Evolutionary conservation across 2,113 vertebrate genomes (phyloP).

Genomic region (Hipposideros armiger): DNA sequence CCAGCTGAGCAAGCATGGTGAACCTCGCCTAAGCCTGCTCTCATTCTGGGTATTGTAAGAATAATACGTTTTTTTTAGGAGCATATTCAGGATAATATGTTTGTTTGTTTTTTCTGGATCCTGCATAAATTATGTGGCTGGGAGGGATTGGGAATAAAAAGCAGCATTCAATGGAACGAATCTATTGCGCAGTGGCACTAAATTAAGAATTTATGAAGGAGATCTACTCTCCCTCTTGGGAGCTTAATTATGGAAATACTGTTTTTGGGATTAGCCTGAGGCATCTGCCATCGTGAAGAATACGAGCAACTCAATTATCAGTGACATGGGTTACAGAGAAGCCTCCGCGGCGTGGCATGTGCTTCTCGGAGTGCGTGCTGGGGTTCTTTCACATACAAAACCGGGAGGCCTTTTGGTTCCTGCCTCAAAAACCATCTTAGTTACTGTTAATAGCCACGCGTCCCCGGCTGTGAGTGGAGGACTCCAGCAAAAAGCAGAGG

Average conservation of each 20-base stretch:
- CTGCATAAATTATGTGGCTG: background rate
- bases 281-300: background rate
- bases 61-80: background rate
- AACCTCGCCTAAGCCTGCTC: background rate
- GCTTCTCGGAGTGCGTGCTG: background rate
- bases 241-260: background rate
- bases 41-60: background rate
- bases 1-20: background rate
- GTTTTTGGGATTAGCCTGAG: background rate
- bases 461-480: background rate
- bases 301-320: background rate
- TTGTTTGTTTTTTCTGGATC: background rate
- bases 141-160: background rate
- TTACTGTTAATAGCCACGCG: background rate
- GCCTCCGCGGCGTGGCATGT: rapidly evolving
- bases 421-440: background rate
- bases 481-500: background rate
- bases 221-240: background rate
- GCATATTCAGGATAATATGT: background rate
- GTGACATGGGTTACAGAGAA: background rate
- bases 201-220: background rate
- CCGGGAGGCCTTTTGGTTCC: background rate
- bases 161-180: background rate
- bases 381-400: background rate
- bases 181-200: background rate